phyloP scores from a whole-genome alignment of 2,888 invertebrate genomes.

The Barypeithes pellucidus region DNA sequence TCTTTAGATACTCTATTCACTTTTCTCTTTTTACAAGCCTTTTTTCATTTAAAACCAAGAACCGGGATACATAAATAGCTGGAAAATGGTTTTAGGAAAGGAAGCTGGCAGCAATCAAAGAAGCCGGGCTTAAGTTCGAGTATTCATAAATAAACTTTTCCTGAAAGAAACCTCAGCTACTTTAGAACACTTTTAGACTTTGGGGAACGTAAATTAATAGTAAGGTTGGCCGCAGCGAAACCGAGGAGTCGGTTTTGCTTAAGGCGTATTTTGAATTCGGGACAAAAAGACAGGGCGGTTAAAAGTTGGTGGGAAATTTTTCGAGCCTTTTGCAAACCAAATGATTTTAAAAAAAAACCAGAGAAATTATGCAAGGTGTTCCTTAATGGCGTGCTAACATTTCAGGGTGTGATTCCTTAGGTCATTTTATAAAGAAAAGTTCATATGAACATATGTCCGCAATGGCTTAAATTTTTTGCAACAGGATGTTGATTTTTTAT shows the following conservation, averaged over 20 bases:
- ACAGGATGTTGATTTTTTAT: too few relatives aligned
- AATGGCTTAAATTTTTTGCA: too few relatives aligned
- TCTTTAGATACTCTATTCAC: conserved; percentile 23
- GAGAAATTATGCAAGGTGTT: too few relatives aligned
- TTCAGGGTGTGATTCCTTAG: too few relatives aligned
- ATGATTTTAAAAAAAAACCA: not conserved
- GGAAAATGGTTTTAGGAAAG: conserved; percentile 25
- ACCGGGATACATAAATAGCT: conserved; percentile 40
- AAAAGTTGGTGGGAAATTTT: too few relatives aligned
- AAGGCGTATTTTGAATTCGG: not conserved
- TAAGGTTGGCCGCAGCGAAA: conserved; percentile 13
- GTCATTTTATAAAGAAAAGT: too few relatives aligned
- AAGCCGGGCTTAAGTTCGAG: conserved; percentile 17
- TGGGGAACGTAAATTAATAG: conserved; percentile 40
- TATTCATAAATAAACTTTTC: conserved; percentile 47
- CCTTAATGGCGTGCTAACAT: too few relatives aligned
- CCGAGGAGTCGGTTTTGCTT: conserved; percentile 1
- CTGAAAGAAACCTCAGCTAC: conserved; percentile 34
- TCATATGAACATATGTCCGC: too few relatives aligned
- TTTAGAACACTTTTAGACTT: conserved; percentile 32
- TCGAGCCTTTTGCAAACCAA: too few relatives aligned
- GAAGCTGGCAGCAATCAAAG: conserved; percentile 39
- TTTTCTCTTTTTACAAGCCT: conserved; percentile 4
- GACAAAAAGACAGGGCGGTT: not conserved
- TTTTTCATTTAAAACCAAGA: conserved; percentile 12